Percentiles rank a stretch among this genome's conserved stretches.
These are phyloP conservation scores for Fopius arisanus DNA, from an alignment of 1,140 invertebrate genomes.

Conservation along the genomic window DNA sequence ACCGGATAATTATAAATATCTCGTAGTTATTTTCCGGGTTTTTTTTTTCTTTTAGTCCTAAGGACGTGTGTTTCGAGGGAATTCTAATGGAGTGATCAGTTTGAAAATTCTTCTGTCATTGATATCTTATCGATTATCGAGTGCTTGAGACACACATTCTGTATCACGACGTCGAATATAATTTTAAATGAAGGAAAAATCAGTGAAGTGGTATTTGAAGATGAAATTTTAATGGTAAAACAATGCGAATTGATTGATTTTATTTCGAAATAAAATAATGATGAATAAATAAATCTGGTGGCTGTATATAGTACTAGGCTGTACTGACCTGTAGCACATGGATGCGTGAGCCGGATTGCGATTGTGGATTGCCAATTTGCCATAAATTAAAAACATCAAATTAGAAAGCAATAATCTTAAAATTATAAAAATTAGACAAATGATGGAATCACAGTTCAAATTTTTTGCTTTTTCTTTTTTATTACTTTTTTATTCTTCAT, in stretches of 20 bases:
- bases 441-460: slow-evolving; percentile 8
- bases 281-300: slow-evolving; percentile 45
- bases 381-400: background rate
- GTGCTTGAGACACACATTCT: slow-evolving; percentile 33
- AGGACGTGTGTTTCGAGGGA: slow-evolving; percentile 26
- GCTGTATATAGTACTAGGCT: slow-evolving; percentile 64
- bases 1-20: slow-evolving; percentile 53
- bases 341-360: slow-evolving; percentile 58
- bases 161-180: slow-evolving; percentile 22
- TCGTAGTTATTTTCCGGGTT: slow-evolving; percentile 41
- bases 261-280: slow-evolving; percentile 17
- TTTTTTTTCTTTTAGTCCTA: slow-evolving; percentile 30
- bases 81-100: slow-evolving; percentile 3
- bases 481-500: slow-evolving; percentile 25
- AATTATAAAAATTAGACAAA: slow-evolving; percentile 33
- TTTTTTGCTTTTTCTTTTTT: slow-evolving; percentile 26
- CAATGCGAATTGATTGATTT: slow-evolving; percentile 1
- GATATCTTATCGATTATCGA: background rate
- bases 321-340: slow-evolving; percentile 67
- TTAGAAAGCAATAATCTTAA: slow-evolving; percentile 20
- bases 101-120: background rate
- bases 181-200: slow-evolving; percentile 9
- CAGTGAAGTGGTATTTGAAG: background rate
- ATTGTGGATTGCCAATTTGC: slow-evolving; percentile 51
- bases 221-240: slow-evolving; percentile 1